Evolutionary conservation across 2,797 vertebrate genomes (phyloP), one percentile per base, ranked within the genome.

Genomic region (Pseudotriccus pelzelni): DNA sequence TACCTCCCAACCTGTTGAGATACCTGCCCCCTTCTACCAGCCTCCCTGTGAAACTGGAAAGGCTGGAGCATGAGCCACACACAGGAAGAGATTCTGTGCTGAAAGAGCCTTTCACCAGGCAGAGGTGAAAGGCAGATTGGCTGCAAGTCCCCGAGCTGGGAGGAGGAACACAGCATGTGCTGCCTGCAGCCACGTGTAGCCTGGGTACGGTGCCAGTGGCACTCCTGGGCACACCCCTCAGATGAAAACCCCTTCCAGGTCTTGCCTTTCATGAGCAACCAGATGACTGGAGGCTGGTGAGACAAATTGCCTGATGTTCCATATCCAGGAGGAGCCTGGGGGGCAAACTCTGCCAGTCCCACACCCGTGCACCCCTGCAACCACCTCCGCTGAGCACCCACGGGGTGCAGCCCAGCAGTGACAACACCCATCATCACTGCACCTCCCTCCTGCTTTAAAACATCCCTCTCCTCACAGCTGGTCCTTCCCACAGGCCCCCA

Each of bases 351-450:
- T 16, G 10, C 8, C 36, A 3, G 58, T 14, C 7, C 16, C 10
- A 6, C 85, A 55, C 69, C 85, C 28, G 46, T 11, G 6, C 43
- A 27, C 5, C 76, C 25, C 76, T 4, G 47, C 34, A 6, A 55
- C 3, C 55, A 2, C 25, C 69, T 3, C 7, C 14, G 32, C 70
- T 17, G 32, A 52, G 87, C 72, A 7, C 12, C 28, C 62, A 0
- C 27, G 2, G 64, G 17, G 6, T 27, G 34, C 36, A 64, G 32
- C 43, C n/a, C 6, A 6, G n/a, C 49, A 6, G 0, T 3, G 21
- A 4, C 30, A 6, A 2, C 0, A 1, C 5, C 74, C 37, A 15
- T 14, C 79, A 37, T 14, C n/a, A 7, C 41, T 9, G 4, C 78
- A 7, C 9, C 19, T 39, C 21, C 27, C 7, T 67, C 53, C 63